These are phyloP conservation scores for Lapara coniferarum DNA, from an alignment of 2,888 invertebrate species.

Conservation along the genomic window DNA sequence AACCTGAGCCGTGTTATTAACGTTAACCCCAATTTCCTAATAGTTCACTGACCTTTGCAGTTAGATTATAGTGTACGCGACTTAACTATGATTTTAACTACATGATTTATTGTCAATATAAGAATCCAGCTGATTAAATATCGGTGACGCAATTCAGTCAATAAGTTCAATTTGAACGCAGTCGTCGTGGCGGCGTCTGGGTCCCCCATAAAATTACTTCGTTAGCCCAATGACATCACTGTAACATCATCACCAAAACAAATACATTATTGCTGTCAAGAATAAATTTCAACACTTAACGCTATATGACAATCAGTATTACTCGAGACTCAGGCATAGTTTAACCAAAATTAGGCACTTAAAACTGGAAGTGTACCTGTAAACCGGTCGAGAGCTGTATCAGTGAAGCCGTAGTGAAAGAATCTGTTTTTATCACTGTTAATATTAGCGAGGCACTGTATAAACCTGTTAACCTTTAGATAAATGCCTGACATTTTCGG, in stretches of 20 bases:
- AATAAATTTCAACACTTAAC: no score
- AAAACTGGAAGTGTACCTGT: no score
- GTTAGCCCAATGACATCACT: background rate
- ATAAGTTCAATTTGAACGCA: slow-evolving; percentile 31
- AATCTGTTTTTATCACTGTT: no score
- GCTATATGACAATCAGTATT: no score
- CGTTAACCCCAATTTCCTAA: background rate
- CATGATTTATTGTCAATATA: background rate
- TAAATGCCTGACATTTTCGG: no score
- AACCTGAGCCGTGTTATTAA: background rate
- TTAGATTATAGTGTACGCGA: background rate
- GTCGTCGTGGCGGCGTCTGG: background rate
- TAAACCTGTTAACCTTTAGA: no score
- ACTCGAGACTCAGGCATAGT: no score
- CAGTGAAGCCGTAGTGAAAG: no score
- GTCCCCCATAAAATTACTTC: background rate
- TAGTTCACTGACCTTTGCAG: background rate
- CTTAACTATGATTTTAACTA: background rate
- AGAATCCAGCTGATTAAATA: background rate
- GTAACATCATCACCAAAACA: background rate
- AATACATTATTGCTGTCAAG: background rate
- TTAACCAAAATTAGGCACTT: no score
- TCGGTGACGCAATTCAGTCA: slow-evolving; percentile 22
- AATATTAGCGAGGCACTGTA: no score
- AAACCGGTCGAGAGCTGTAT: no score